Evolutionary conservation across 1,140 invertebrate genomes (phyloP), one percentile per base, ranked within the genome.

Genomic region (Fopius arisanus): DNA sequence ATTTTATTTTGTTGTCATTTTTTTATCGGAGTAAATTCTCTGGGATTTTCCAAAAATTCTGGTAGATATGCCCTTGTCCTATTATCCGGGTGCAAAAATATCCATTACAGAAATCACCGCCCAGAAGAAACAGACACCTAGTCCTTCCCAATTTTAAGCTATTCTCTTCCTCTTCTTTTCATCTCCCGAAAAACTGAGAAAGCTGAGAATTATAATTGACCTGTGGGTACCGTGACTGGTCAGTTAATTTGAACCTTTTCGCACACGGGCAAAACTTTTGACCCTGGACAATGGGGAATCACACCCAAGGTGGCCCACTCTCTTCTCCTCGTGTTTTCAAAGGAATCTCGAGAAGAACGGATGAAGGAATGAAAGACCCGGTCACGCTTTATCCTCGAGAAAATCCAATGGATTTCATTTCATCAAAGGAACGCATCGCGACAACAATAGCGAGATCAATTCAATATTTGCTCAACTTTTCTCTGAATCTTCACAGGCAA

Each of bases 221-320:
- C 54, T 23, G 21, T 59, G 23, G 19, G 19, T 10, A 59, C 54
- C 54, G 54, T 59, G 54, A 59, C 54, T 5, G 43, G 54, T 3
- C 19, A 59, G 54, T 59, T 59, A 59, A 59, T 59, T 59, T 59
- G 54, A 9, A 26, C 10, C 54, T 59, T 59, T 59, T 59, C 54
- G 54, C 54, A 59, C 54, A 12, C 54, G 23, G 54, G 21, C 21
- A 10, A 59, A 26, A 59, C 23, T 26, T 26, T 23, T 28, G 43
- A 16, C 23, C 23, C 16, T 28, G 16, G 23, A 59, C 54, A 59
- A 59, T 48, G 16, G 14, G 16, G 43, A 59, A 26, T 59, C 23
- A 59, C 54, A 59, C 54, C 54, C 54, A 59, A 59, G 54, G 54
- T 59, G 54, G 54, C 19, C 54, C 23, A 1, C 21, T 12, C 2